A percentile compares a stretch with the other conserved stretches of the same genome.
phyloP scores from a whole-genome alignment of 2,113 vertebrate genomes.

The Cranoglanis bouderius region DNA sequence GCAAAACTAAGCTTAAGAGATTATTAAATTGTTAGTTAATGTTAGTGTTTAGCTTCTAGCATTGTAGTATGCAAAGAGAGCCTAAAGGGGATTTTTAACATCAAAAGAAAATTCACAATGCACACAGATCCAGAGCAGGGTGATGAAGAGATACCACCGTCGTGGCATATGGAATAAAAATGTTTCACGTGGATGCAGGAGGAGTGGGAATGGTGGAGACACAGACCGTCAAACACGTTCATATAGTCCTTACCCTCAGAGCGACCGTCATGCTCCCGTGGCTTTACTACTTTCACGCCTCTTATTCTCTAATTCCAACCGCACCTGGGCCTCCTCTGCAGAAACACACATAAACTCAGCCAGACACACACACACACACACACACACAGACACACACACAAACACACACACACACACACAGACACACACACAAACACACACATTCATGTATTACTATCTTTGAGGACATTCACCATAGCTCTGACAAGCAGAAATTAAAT shows the following conservation, averaged over 20 bases:
- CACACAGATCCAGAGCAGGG: slow-evolving; percentile 6
- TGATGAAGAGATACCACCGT: slow-evolving; percentile 46
- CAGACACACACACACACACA: not conserved
- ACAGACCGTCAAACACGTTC: slow-evolving; percentile 51
- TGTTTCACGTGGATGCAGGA: slow-evolving; percentile 47
- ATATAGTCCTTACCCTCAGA: slow-evolving; percentile 48
- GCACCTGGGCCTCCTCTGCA: slow-evolving; percentile 60
- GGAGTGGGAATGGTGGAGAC: slow-evolving; percentile 45
- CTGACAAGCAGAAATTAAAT: not conserved
- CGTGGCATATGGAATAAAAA: slow-evolving; percentile 49
- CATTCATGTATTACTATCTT: not conserved
- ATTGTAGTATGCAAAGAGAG: not conserved
- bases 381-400: slow-evolving; percentile 18
- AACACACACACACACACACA: slow-evolving; percentile 17
- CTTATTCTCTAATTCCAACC: slow-evolving; percentile 61
- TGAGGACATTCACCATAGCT: slow-evolving; percentile 2
- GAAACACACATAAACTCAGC: slow-evolving; percentile 31
- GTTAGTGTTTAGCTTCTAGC: not conserved
- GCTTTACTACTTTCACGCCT: slow-evolving; percentile 64
- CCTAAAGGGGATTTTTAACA: not conserved
- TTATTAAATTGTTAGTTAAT: not conserved
- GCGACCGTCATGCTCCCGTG: slow-evolving; percentile 57
- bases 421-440: slow-evolving; percentile 19
- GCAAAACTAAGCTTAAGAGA: not conserved
- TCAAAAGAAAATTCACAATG: not conserved